A percentile compares a stretch with the other conserved stretches of the same genome.
Conservation (phyloP, 2,888 invertebrate species). For the Mycalesis mineus region DNA sequence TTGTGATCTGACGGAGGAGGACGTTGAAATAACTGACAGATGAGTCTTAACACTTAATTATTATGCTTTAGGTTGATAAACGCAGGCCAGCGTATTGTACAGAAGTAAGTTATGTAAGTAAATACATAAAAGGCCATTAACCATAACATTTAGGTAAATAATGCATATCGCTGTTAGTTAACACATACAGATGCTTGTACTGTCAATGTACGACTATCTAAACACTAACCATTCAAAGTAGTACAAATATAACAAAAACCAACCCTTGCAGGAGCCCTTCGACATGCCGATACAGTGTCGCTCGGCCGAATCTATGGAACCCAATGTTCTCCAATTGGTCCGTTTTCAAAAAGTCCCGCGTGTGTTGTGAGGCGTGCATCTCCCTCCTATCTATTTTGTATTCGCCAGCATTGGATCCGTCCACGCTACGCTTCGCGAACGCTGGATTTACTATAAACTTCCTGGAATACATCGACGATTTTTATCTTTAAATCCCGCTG, state of each 20-base stretch:
- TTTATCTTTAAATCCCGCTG: constrained; percentile 20
- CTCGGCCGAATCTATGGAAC: constrained; percentile 81
- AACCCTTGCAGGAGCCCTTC: constrained; percentile 82
- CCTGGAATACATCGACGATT: constrained; percentile 44
- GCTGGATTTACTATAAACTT: constrained; percentile 70
- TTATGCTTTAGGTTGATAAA: too few species aligned
- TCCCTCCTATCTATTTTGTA: constrained; percentile 62
- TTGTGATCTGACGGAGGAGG: too few species aligned
- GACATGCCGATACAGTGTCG: constrained; percentile 81
- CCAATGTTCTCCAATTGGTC: constrained; percentile 56
- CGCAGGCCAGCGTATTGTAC: too few species aligned
- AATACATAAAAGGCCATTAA: too few species aligned
- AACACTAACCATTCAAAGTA: too few species aligned
- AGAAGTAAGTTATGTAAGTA: too few species aligned
- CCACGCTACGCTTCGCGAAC: constrained; percentile 69
- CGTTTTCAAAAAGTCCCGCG: constrained; percentile 58
- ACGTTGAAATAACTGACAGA: too few species aligned
- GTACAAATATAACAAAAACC: constrained; percentile 34
- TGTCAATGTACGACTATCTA: too few species aligned
- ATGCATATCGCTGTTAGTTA: too few species aligned
- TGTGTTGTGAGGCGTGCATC: constrained; percentile 64
- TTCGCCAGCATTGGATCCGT: constrained; percentile 39
- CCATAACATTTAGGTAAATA: too few species aligned
- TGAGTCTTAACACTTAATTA: too few species aligned
- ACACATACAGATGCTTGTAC: too few species aligned